Base-by-base conservation (phyloP, 2,888 invertebrate genomes). In the Platycnemis pennipes region DNA sequence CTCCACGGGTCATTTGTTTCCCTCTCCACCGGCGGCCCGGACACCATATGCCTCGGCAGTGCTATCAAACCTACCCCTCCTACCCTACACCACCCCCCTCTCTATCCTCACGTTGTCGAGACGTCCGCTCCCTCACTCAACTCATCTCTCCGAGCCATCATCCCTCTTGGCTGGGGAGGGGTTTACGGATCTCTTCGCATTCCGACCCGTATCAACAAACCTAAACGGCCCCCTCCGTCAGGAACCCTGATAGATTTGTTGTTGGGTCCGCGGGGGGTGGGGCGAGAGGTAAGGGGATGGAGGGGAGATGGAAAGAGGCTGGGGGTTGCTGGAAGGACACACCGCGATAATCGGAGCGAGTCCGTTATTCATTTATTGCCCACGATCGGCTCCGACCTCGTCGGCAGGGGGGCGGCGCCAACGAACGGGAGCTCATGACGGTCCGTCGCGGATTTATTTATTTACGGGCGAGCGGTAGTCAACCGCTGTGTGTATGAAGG, bases 321-420 rank as follows among this genome's bases (percentile, higher is more conserved):
- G n/a, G n/a, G n/a, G n/a, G n/a, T n/a, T n/a, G n/a, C n/a, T n/a
- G n/a, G n/a, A n/a, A n/a, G 63, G 69, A 91, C 91, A 91, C 77
- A 49, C n/a, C n/a, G 22, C 91, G 91, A 91, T 63, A 91, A 69
- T 91, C 91, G 63, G 42, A 91, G 56, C 37, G 77, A 91, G 91
- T 44, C 91, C 91, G 91, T 91, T 44, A 91, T 44, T 91, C 91
- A 91, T 91, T 91, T 91, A 44, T 91, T 91, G 91, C 44, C 77
- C 63, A 63, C 63, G 91, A 91, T 44, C 63, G 13, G 31, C 77
- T 26, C 8, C 63, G 63, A 45, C 37, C 26, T 44, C 63, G 63
- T 44, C 91, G 69, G 91, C 63, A 44, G 91, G 91, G 91, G 91
- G 69, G 91, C 91, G 91, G 91, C 91, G 91, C 63, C 91, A 91